A percentile compares a stretch with the other conserved stretches of the same genome.
phyloP scores from a whole-genome alignment of 2,113 vertebrate species.

The Pollimyrus isidori region DNA sequence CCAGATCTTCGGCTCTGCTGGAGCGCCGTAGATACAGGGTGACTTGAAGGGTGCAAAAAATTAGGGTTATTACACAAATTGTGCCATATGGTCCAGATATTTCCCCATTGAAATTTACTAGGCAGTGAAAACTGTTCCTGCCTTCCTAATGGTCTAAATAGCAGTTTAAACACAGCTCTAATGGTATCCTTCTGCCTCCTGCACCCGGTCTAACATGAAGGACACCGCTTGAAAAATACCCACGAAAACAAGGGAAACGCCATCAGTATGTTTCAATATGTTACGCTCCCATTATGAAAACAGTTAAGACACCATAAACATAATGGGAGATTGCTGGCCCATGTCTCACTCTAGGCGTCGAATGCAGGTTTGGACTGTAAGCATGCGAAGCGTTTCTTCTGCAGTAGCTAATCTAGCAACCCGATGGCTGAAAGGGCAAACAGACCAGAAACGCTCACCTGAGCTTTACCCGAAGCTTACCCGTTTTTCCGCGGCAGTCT shows the following conservation, averaged over 20 bases:
- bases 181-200: constrained; percentile 99
- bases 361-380: constrained; percentile 30
- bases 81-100: constrained; percentile 99
- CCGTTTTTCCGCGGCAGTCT: not conserved
- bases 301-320: constrained; percentile 87
- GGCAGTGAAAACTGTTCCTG: constrained; percentile 99
- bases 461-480: not conserved
- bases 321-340: constrained; percentile 61
- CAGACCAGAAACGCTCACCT: not conserved
- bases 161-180: constrained; percentile 99
- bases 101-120: constrained; percentile 99
- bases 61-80: constrained; percentile 99
- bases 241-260: constrained; percentile 65
- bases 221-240: constrained; percentile 99
- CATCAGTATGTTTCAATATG: constrained; percentile 98
- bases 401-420: constrained; percentile 18
- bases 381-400: constrained; percentile 22
- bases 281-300: constrained; percentile 98
- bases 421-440: constrained; percentile 28
- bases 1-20: constrained; percentile 73
- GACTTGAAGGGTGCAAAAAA: constrained; percentile 99
- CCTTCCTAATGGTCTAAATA: constrained; percentile 99
- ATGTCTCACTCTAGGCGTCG: constrained; percentile 43
- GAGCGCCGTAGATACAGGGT: constrained; percentile 74
- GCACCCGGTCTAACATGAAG: constrained; percentile 99